phyloP scores from a whole-genome alignment of 2,888 invertebrate genomes.

The Xylota segnis region DNA sequence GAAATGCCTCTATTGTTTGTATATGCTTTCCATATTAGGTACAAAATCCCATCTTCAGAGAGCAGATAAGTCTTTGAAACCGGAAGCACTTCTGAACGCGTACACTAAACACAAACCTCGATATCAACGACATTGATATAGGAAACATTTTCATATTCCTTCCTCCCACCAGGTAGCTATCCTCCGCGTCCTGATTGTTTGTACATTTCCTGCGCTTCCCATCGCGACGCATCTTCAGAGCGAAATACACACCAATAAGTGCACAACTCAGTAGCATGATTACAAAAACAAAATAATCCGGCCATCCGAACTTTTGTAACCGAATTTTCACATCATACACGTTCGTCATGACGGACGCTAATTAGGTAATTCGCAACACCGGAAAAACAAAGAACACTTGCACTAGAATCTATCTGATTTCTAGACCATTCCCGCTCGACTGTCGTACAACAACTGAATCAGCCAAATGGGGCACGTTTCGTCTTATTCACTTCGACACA shows the following conservation, averaged over 20 bases:
- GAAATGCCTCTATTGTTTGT: too few species aligned
- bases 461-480: constrained; percentile 77
- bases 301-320: constrained; percentile 89
- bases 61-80: background rate
- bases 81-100: background rate
- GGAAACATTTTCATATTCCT: constrained; percentile 89
- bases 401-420: constrained; percentile 2
- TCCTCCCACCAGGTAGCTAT: constrained; percentile 89
- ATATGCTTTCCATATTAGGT: too few species aligned
- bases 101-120: constrained; percentile 84
- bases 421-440: constrained; percentile 60
- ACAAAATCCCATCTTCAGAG: too few species aligned
- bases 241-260: constrained; percentile 92
- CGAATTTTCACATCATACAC: constrained; percentile 84
- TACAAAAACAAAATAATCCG: constrained; percentile 92
- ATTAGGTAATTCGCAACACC: constrained; percentile 5
- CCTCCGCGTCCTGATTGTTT: constrained; percentile 84
- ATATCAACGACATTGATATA: constrained; percentile 89
- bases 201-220: constrained; percentile 82
- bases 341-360: constrained; percentile 78
- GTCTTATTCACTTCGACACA: constrained; percentile 76
- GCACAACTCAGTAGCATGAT: constrained; percentile 91
- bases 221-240: constrained; percentile 87
- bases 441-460: constrained; percentile 78
- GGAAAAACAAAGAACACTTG: background rate